Conservation (phyloP, 23 tunicate genomes). For the Clavelina lepadiformis region DNA sequence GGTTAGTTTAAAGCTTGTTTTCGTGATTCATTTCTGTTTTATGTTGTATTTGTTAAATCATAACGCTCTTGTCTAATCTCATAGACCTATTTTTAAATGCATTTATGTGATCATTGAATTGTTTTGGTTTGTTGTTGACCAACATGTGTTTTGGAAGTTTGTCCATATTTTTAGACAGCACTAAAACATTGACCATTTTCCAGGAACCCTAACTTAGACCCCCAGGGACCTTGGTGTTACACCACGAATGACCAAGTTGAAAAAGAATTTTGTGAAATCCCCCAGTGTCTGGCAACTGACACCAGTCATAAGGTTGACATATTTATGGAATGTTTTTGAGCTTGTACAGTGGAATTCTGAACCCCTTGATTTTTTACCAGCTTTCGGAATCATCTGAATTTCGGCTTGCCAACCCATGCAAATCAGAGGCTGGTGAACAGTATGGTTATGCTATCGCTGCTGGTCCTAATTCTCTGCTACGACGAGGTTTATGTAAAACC, state of each 20-base stretch:
- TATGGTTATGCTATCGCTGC: no score
- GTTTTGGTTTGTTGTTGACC: no score
- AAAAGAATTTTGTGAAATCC: slow-evolving; percentile 65
- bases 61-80: no score
- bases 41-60: neutral
- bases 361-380: neutral
- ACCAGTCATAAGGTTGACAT: slow-evolving; percentile 16
- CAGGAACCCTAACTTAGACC: slow-evolving; percentile 83
- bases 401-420: slow-evolving; percentile 4
- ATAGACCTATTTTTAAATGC: no score
- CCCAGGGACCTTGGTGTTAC: slow-evolving; percentile 90
- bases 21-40: neutral
- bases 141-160: no score
- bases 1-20: slow-evolving; percentile 26
- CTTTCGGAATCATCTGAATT: slow-evolving; percentile 7
- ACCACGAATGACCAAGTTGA: slow-evolving; percentile 25
- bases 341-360: neutral
- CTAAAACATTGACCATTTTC: neutral
- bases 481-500: no score
- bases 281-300: slow-evolving; percentile 41
- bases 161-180: no score
- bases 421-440: neutral
- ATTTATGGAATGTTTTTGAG: neutral
- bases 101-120: no score
- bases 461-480: no score